Evolutionary conservation across 2,113 vertebrate species (phyloP).

Genomic region (Litocranius walleri): DNA sequence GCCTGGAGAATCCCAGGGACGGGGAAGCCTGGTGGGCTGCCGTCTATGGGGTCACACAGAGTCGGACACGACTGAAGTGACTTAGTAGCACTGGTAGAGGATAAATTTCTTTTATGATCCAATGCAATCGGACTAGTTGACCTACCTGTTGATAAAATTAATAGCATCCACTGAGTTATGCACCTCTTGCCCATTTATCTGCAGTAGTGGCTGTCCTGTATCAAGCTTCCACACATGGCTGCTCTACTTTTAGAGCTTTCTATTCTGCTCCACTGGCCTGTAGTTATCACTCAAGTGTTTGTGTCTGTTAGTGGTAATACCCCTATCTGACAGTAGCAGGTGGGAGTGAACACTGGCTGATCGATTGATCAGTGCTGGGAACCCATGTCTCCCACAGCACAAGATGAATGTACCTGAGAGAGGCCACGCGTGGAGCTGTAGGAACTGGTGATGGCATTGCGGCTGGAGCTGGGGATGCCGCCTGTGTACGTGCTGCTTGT

Average conservation of each 20-base stretch:
- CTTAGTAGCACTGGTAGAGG: neutral
- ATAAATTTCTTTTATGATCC: neutral
- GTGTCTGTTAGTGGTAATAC: neutral
- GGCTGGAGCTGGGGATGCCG: conserved; percentile 84
- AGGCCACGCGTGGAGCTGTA: conserved; percentile 91
- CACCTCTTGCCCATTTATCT: neutral
- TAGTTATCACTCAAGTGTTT: neutral
- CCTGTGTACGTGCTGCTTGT: conserved; percentile 71
- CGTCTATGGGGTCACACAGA: no score
- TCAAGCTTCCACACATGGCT: neutral
- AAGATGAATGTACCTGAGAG: conserved; percentile 81
- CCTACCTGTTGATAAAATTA: neutral
- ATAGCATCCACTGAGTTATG: neutral
- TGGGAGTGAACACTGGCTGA: neutral
- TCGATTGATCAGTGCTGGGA: neutral
- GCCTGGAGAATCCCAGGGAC: no score
- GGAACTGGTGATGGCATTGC: conserved; percentile 94
- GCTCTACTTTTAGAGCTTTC: neutral
- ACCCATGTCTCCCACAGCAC: neutral
- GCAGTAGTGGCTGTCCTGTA: neutral
- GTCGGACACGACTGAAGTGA: no score
- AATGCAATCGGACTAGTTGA: neutral
- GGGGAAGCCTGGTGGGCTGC: no score
- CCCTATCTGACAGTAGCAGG: neutral
- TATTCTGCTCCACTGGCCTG: neutral